Percentiles rank a stretch among this genome's conserved stretches.
Evolutionary conservation across 2,797 vertebrate genomes (phyloP).

Genomic region (Enteromius paludinosus): DNA sequence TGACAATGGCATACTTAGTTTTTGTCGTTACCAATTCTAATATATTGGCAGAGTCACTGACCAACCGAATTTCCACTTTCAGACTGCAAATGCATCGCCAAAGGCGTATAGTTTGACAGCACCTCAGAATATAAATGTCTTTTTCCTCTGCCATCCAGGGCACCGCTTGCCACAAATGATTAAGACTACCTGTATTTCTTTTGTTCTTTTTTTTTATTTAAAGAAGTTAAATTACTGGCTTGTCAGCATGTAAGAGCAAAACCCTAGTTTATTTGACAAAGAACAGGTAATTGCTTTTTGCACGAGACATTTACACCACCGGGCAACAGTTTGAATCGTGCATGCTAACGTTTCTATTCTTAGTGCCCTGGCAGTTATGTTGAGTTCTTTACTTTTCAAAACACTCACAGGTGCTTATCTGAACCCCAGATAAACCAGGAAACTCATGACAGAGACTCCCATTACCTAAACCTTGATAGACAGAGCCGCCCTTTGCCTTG

Average conservation of each 20-base stretch:
- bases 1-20: not conserved
- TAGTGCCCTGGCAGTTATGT: conserved; percentile 1
- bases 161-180: conserved; percentile 22
- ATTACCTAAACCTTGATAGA: conserved; percentile 44
- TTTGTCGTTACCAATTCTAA: not conserved
- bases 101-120: not conserved
- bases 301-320: conserved; percentile 3
- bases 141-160: not conserved
- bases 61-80: not conserved
- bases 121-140: not conserved
- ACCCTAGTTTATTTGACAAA: conserved; percentile 35
- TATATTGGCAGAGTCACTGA: not conserved
- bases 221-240: conserved; percentile 19
- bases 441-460: conserved; percentile 30
- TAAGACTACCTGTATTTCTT: not conserved
- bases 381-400: conserved; percentile 18
- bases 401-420: conserved; percentile 39
- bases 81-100: not conserved
- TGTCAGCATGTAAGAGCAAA: conserved; percentile 31
- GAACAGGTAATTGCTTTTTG: conserved; percentile 39
- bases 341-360: conserved; percentile 31
- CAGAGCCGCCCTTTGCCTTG: conserved; percentile 29
- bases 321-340: conserved; percentile 2
- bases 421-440: conserved; percentile 20
- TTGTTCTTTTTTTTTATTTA: not conserved